phyloP scores from a whole-genome alignment of 2,797 vertebrate species.

The Lutjanus argentimaculatus region DNA sequence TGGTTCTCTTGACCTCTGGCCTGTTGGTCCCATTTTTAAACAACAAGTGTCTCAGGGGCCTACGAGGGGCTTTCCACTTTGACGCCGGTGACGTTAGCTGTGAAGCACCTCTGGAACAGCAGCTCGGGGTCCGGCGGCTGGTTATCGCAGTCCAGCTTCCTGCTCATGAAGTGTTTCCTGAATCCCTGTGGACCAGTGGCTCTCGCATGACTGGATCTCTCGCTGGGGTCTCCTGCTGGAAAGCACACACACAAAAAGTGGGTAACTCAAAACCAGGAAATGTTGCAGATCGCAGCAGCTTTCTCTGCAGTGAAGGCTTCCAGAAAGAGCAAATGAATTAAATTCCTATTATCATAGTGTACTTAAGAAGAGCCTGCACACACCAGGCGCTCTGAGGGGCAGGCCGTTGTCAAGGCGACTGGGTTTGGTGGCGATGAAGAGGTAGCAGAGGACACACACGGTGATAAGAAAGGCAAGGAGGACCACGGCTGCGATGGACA shows the following conservation, averaged over 20 bases:
- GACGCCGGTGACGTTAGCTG: constrained; percentile 73
- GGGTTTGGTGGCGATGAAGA: constrained; percentile 95
- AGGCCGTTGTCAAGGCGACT: constrained; percentile 91
- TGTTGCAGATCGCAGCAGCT: not conserved
- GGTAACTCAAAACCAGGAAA: not conserved
- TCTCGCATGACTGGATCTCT: constrained; percentile 59
- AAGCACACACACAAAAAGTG: constrained; percentile 3
- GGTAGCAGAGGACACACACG: constrained; percentile 94
- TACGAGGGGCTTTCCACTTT: constrained; percentile 81
- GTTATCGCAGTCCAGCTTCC: constrained; percentile 84
- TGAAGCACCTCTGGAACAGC: constrained; percentile 87
- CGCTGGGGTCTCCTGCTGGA: constrained; percentile 78
- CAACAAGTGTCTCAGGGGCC: not conserved
- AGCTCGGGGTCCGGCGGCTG: constrained; percentile 78
- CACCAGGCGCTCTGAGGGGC: constrained; percentile 87
- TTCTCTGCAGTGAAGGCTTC: not conserved
- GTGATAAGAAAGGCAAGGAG: constrained; percentile 94
- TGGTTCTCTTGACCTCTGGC: not conserved
- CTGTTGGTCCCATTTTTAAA: not conserved
- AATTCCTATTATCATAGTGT: not conserved
- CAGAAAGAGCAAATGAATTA: not conserved
- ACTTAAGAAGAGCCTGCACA: not conserved
- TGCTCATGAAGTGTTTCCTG: constrained; percentile 83
- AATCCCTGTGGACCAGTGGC: constrained; percentile 75
- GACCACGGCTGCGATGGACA: constrained; percentile 93